Evolutionary conservation across 1,140 invertebrate species (phyloP).

Genomic region (Caenorhabditis inopinata): DNA sequence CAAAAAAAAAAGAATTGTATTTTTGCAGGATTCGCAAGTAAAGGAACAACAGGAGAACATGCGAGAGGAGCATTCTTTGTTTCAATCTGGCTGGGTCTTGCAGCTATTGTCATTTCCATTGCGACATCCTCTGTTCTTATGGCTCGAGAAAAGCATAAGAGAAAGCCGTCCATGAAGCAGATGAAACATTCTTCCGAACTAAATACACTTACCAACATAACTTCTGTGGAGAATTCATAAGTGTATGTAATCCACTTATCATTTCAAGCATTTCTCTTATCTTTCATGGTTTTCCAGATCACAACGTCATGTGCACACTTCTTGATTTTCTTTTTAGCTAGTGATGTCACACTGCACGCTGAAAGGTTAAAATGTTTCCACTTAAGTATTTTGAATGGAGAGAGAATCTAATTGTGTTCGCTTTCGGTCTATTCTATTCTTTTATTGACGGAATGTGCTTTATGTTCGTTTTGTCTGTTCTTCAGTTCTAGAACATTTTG

Average conservation of each 20-base stretch:
- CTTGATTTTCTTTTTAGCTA: neutral
- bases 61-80: slow-evolving; percentile 18
- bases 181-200: slow-evolving; percentile 33
- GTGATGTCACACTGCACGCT: neutral
- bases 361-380: neutral
- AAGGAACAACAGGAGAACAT: neutral
- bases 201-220: slow-evolving; percentile 30
- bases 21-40: neutral
- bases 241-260: slow-evolving; percentile 12
- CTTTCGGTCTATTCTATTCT: neutral
- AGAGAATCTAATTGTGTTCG: neutral
- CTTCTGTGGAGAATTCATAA: slow-evolving; percentile 28
- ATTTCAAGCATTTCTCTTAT: neutral
- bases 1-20: too few species aligned
- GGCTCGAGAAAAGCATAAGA: slow-evolving; percentile 4
- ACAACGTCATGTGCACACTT: neutral
- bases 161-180: slow-evolving; percentile 32
- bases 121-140: slow-evolving; percentile 2
- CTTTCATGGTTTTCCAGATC: neutral
- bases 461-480: neutral
- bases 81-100: neutral
- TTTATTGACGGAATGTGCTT: neutral
- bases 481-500: too few species aligned
- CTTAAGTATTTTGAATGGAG: neutral
- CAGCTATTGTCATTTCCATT: slow-evolving; percentile 22